A percentile compares a stretch with the other conserved stretches of the same genome.
phyloP scores from a whole-genome alignment of 92 coral and sea anemone species.

The Porites evermanni region DNA sequence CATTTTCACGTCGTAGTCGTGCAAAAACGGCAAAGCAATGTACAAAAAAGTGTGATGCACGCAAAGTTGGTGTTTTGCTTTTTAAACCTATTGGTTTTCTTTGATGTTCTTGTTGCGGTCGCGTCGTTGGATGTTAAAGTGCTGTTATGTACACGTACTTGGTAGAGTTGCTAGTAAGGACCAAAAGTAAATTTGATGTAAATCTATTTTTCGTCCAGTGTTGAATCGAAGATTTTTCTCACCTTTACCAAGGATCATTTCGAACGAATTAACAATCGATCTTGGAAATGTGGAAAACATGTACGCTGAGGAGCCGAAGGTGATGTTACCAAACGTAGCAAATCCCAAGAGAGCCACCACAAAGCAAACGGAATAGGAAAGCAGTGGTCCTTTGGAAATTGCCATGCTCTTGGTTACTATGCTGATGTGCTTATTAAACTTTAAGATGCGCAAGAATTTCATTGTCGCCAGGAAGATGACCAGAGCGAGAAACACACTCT shows the following conservation, averaged over 20 bases:
- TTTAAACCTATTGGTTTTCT: no score
- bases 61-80: no score
- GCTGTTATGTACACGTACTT: no score
- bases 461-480: conserved; percentile 82
- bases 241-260: conserved; percentile 83
- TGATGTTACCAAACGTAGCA: conserved; percentile 76
- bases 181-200: no score
- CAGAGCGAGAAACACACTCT: conserved; percentile 70
- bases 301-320: conserved; percentile 69
- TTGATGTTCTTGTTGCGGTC: no score
- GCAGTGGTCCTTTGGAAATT: conserved; percentile 57
- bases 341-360: conserved; percentile 71
- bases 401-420: conserved; percentile 66
- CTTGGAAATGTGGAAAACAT: conserved; percentile 80
- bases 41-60: no score
- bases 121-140: no score
- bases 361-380: conserved; percentile 68
- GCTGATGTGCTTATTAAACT: conserved; percentile 80
- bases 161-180: no score
- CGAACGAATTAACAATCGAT: conserved; percentile 81
- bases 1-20: no score
- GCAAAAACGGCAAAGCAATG: no score
- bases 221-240: not conserved
- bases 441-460: conserved; percentile 80
- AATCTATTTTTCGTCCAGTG: no score